Evolutionary conservation across 37 sponge, comb jelly and placozoan genomes (phyloP).

Genomic region (Hormiphora californensis): DNA sequence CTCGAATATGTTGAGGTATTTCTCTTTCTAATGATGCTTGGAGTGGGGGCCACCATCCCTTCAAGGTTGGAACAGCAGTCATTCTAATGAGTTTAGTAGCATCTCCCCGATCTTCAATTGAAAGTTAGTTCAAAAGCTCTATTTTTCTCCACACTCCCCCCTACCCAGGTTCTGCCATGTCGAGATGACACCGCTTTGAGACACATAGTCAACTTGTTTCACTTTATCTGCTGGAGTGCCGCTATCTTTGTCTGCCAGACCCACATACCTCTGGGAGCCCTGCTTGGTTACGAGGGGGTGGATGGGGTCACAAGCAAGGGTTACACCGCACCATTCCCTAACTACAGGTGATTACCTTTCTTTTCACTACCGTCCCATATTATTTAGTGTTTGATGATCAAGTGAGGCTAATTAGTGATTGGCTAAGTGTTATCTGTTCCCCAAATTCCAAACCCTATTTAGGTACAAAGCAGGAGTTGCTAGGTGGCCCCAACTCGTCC

Average conservation of each 20-base stretch:
- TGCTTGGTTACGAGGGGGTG: background rate
- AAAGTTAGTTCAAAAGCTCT: too few relatives aligned
- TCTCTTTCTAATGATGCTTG: too few relatives aligned
- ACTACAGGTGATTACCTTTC: conserved; percentile 47
- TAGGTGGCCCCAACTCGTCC: conserved; percentile 47
- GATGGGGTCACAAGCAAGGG: background rate
- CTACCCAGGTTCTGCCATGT: background rate
- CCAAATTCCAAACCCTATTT: too few relatives aligned
- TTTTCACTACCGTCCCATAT: background rate
- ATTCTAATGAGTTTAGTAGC: too few relatives aligned
- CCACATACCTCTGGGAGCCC: background rate
- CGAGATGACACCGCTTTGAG: conserved; percentile 9
- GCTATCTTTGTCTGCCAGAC: conserved; percentile 43
- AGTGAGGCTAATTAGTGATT: background rate
- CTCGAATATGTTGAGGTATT: too few relatives aligned
- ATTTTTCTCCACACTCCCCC: too few relatives aligned
- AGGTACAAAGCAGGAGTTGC: conserved; percentile 49
- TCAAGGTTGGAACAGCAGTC: too few relatives aligned
- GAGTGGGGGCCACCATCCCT: too few relatives aligned
- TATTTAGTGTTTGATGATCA: background rate
- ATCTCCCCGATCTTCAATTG: too few relatives aligned
- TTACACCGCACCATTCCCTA: conserved; percentile 45
- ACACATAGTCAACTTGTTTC: conserved; percentile 46
- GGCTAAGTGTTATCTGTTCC: too few relatives aligned
- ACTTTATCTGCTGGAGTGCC: conserved; percentile 11